phyloP scores from a whole-genome alignment of 2,888 invertebrate species.

The Marronus borbonicus region DNA sequence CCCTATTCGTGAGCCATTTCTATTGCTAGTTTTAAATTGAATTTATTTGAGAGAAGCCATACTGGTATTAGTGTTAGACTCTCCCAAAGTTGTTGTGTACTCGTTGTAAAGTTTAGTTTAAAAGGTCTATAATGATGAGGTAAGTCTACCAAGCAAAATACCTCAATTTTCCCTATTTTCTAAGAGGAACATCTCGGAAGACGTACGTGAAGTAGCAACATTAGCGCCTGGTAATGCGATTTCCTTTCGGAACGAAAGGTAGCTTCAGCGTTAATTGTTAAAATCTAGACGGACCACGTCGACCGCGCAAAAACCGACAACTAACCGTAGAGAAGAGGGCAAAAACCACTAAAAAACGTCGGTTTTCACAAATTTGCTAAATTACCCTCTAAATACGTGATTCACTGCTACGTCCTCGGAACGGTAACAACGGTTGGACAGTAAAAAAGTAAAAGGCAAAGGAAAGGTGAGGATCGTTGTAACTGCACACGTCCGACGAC shows the following conservation, averaged over 20 bases:
- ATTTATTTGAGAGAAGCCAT: no score
- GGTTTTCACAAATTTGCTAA: slow-evolving; percentile 20
- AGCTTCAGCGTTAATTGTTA: neutral
- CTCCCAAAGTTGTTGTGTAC: no score
- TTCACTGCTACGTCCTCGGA: slow-evolving; percentile 19
- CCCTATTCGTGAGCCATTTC: no score
- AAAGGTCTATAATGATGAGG: no score
- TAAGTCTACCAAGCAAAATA: no score
- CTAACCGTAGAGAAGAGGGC: neutral
- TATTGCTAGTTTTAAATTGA: no score
- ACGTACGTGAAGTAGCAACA: no score
- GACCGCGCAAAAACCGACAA: neutral
- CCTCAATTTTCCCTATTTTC: no score
- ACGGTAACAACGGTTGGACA: slow-evolving; percentile 22
- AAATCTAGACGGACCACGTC: slow-evolving; percentile 5
- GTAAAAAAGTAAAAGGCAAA: slow-evolving; percentile 20
- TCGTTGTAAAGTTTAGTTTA: no score
- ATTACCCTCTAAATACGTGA: slow-evolving; percentile 13
- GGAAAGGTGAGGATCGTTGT: slow-evolving; percentile 3
- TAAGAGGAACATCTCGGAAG: no score
- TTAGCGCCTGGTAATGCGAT: neutral
- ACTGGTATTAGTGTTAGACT: no score
- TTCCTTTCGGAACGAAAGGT: neutral
- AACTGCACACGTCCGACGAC: slow-evolving; percentile 29
- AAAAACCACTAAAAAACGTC: slow-evolving; percentile 17